These are phyloP conservation scores for Harmothoe impar DNA, from an alignment of 2,888 invertebrate genomes.

Conservation along the genomic window DNA sequence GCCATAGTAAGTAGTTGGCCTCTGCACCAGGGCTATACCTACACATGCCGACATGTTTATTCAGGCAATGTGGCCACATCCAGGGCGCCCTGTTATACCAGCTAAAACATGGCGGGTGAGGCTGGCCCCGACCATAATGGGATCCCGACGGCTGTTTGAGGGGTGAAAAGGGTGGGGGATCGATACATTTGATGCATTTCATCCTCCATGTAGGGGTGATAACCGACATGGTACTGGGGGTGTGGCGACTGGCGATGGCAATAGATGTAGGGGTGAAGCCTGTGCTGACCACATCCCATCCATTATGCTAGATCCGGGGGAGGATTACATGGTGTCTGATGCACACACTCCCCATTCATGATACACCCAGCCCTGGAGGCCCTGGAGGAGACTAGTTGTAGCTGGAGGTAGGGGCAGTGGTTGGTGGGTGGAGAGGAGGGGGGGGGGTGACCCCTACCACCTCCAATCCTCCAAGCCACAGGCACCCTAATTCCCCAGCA, in stretches of 20 bases:
- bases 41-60: conserved; percentile 18
- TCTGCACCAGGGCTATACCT: neutral
- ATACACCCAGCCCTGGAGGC: no score
- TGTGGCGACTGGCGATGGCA: neutral
- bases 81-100: neutral
- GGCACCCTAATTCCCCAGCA: no score
- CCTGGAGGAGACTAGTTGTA: no score
- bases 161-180: neutral
- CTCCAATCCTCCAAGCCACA: no score
- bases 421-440: no score
- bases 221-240: neutral
- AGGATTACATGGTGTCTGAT: conserved; percentile 27
- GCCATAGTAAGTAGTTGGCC: neutral
- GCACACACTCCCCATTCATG: neutral
- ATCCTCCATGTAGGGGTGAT: conserved; percentile 14
- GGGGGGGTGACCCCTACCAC: no score
- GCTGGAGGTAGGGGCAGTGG: no score
- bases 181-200: conserved; percentile 42
- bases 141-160: neutral
- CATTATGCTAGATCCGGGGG: neutral
- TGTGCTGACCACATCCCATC: neutral
- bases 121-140: neutral
- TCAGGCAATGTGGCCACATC: neutral
- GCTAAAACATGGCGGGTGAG: neutral
- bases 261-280: neutral